phyloP scores from a whole-genome alignment of 2,113 vertebrate genomes.

The Oxyura jamaicensis region DNA sequence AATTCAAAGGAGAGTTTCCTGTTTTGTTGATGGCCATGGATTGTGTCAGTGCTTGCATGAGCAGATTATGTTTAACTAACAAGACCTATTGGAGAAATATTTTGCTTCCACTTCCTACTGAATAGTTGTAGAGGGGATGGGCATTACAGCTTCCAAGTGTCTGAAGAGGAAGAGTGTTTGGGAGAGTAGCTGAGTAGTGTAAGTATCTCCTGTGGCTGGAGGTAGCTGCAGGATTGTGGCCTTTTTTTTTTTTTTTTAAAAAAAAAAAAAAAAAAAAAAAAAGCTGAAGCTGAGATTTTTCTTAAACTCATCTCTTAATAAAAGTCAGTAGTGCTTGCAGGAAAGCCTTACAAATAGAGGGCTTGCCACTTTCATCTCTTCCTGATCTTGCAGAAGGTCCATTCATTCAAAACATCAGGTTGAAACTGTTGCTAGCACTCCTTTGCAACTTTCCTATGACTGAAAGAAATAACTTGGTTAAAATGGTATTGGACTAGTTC shows the following conservation, averaged over 20 bases:
- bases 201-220: neutral
- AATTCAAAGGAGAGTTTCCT: neutral
- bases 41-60: neutral
- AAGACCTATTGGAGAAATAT: conserved; percentile 13
- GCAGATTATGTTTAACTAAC: conserved; percentile 13
- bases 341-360: neutral
- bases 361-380: neutral
- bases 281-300: neutral
- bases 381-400: neutral
- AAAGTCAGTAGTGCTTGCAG: neutral
- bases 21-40: neutral
- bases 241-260: too few species aligned
- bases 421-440: rapidly evolving
- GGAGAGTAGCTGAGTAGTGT: neutral
- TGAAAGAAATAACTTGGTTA: neutral
- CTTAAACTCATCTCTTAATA: neutral
- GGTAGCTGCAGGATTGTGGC: neutral
- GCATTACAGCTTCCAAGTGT: neutral
- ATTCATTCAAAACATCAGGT: neutral
- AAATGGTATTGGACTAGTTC: neutral
- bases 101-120: conserved; percentile 1
- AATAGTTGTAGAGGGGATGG: neutral
- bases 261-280: neutral
- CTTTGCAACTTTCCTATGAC: neutral
- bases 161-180: neutral